Base-by-base conservation (phyloP, 2,113 vertebrate genomes). In the Corapipo altera region DNA sequence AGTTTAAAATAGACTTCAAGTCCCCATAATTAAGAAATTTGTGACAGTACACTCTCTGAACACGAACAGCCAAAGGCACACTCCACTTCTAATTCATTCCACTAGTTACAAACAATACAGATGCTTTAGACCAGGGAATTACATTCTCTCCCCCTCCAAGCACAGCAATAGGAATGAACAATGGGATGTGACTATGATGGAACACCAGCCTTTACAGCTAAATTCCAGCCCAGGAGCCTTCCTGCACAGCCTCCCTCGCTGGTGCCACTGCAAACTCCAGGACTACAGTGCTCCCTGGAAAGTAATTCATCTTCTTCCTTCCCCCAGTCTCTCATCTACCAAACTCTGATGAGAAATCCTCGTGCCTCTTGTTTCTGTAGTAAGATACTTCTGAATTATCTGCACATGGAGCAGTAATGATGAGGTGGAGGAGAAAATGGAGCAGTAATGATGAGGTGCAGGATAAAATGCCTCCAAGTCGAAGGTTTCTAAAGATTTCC, bases 101-200 rank as follows among this genome's bases (percentile, higher is more conserved):
- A 17, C 62, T 91, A 39, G 58, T 87, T 16, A 57, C 84, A 85
- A 94, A 96, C 88, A 90, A 87, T 54, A 46, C n/a, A 32, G 79
- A 21, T 44, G 89, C 88, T 87, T 59, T 33, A 55, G 73, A 64
- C 23, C 30, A 49, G 65, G 69, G 88, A 81, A 61, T 66, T 58
- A 58, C 23, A 4, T 54, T 24, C 44, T 43, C 61, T 33, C 82
- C 37, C 90, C 49, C 74, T 66, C 78, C 46, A 46, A 85, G 83
- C 54, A 7, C 30, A 5, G 71, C 73, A 65, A 11, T 65, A 70
- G 86, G 87, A 82, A 80, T 82, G 95, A 90, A 88, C 95, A 96
- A 91, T 84, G 93, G 83, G 80, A 87, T 73, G 85, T 79, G 87
- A 52, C 74, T 57, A 11, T 79, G 94, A 97, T 55, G 91, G 92